Conservation (phyloP, 37 sponge, comb jelly and placozoan species). For the Diacarnus erythraeanus region DNA sequence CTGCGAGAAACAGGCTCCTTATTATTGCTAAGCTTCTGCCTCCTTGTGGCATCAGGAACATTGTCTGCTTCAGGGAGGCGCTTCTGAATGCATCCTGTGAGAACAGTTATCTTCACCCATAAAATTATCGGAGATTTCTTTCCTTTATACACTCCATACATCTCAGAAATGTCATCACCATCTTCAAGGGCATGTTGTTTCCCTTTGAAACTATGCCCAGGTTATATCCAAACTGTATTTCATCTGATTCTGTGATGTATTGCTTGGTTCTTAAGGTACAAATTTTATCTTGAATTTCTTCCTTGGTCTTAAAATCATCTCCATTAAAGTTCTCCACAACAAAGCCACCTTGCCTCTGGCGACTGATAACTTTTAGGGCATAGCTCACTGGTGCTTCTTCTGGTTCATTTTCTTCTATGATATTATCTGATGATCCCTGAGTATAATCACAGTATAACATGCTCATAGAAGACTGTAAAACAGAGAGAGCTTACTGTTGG, state of each 20-base stretch:
- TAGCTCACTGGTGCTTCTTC: too few species aligned
- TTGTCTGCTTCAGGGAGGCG: background rate
- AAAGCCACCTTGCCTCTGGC: background rate
- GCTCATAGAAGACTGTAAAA: too few species aligned
- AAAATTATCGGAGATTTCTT: slow-evolving; percentile 1
- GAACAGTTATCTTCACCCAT: slow-evolving; percentile 1
- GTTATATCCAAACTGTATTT: slow-evolving; percentile 27
- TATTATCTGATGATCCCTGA: too few species aligned
- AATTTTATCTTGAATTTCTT: background rate
- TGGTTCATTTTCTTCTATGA: too few species aligned
- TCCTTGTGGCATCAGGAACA: background rate
- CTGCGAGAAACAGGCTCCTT: background rate
- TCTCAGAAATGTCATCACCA: slow-evolving; percentile 4
- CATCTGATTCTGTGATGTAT: background rate
- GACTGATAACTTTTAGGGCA: background rate
- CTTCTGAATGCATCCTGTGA: background rate
- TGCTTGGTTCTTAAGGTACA: background rate
- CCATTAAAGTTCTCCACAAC: background rate
- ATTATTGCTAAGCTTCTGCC: background rate
- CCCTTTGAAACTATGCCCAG: slow-evolving; percentile 46
- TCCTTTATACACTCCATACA: slow-evolving; percentile 21
- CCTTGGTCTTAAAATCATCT: background rate
- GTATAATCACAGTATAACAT: too few species aligned
- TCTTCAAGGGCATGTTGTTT: background rate
- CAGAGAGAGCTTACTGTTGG: too few species aligned